A percentile compares a stretch with the other conserved stretches of the same genome.
Evolutionary conservation across 2,888 invertebrate genomes (phyloP).

Genomic region (Entomobrya proxima): DNA sequence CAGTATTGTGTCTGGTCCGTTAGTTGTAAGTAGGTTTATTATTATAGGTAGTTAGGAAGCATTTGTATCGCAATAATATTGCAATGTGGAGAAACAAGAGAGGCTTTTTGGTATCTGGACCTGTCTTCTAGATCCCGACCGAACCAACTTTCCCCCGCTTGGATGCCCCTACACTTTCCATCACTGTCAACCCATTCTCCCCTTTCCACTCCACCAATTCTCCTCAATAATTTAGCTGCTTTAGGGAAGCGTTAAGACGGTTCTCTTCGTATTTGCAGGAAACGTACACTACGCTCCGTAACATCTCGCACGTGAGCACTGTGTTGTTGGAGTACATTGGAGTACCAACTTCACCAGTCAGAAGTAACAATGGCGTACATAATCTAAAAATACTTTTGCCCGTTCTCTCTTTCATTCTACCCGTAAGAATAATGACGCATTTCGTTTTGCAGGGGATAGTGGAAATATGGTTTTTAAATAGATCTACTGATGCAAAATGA

Average conservation of each 20-base stretch:
- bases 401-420: neutral
- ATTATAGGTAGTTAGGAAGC: neutral
- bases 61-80: slow-evolving; percentile 14
- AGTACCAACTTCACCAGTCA: neutral
- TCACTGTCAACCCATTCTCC: slow-evolving; percentile 67
- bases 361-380: neutral
- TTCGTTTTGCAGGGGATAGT: slow-evolving; percentile 18
- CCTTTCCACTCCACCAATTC: slow-evolving; percentile 64
- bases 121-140: slow-evolving; percentile 50
- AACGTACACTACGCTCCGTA: slow-evolving; percentile 13
- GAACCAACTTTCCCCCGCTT: slow-evolving; percentile 63
- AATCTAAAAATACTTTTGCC: slow-evolving; percentile 2
- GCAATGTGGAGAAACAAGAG: neutral
- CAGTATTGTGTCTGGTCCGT: neutral
- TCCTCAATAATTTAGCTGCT: slow-evolving; percentile 63
- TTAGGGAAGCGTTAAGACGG: slow-evolving; percentile 43
- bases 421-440: neutral
- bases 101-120: slow-evolving; percentile 41
- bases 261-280: slow-evolving; percentile 13
- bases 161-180: slow-evolving; percentile 66
- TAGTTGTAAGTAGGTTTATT: slow-evolving; percentile 37
- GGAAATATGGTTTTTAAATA: slow-evolving; percentile 64
- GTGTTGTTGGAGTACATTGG: neutral
- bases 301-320: neutral
- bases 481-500: slow-evolving; percentile 53